These are phyloP conservation scores for Acrocephalus scirpaceus DNA, from an alignment of 2,797 vertebrate species.

Conservation along the genomic window DNA sequence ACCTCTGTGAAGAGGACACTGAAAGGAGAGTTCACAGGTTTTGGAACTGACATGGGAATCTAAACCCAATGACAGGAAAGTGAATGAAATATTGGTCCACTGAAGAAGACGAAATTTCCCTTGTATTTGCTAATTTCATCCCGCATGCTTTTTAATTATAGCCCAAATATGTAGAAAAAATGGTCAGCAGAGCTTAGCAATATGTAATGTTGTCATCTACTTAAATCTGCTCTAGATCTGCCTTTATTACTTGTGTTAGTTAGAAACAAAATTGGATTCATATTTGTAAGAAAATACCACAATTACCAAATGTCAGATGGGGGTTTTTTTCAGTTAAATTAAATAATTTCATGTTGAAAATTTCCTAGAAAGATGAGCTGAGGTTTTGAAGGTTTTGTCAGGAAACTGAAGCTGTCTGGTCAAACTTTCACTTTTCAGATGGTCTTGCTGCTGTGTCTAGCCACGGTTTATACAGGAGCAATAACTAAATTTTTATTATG, in stretches of 20 bases:
- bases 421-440: not conserved
- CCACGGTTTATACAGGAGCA: not conserved
- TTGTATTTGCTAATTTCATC: not conserved
- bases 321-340: not conserved
- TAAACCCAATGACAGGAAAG: not conserved
- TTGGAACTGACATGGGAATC: not conserved
- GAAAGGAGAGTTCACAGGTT: not conserved
- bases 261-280: not conserved
- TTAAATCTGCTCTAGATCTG: not conserved
- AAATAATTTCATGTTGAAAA: not conserved
- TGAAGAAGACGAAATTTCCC: not conserved
- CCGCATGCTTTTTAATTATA: not conserved
- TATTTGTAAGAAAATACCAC: not conserved
- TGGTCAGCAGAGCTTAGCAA: not conserved
- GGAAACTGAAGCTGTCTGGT: not conserved
- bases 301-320: not conserved
- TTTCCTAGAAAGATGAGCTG: not conserved
- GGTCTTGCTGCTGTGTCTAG: not conserved
- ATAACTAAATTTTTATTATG: not conserved
- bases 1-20: not conserved
- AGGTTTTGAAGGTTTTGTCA: not conserved
- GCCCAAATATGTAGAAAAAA: not conserved
- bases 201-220: not conserved
- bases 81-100: not conserved
- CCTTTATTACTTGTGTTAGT: not conserved